Base-by-base conservation (phyloP, 1,140 invertebrate species). In the Aleiodes sp. region DNA sequence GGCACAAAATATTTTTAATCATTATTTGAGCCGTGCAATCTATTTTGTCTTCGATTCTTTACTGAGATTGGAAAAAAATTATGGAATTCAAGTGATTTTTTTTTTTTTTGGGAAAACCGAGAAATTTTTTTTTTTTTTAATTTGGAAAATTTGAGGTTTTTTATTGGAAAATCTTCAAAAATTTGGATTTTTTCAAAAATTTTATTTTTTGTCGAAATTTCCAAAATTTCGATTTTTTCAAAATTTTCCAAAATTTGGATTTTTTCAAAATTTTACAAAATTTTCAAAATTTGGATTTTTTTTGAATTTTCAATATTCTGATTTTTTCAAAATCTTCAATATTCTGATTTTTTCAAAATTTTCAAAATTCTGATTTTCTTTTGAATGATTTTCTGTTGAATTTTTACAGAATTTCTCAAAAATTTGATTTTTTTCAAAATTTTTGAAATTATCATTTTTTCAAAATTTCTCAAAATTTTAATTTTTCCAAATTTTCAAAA, bases 351-450 rank as follows among this genome's bases (percentile, higher is more conserved):
- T 37, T 37, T 57, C 24, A 24, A 57, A 39, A 52, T 28, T 56
- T 6, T 26, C 10, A 12, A 63, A 41, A 63, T 39, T 6, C 33
- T 63, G 10, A 21, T 39, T 62, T 62, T 35, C 12, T 41, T n/a
- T n/a, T n/a, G n/a, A n/a, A n/a, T n/a, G n/a, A n/a, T n/a, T n/a
- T n/a, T n/a, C n/a, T n/a, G n/a, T n/a, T n/a, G n/a, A n/a, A n/a
- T n/a, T n/a, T n/a, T n/a, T n/a, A n/a, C n/a, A n/a, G n/a, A n/a
- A n/a, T n/a, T 35, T 59, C 10, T 12, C 19, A 4, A 26, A 26
- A 26, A 41, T 14, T 39, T 57, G 56, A 19, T 67, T 67, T 12
- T 28, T 37, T 37, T 57, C 24, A 24, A 57, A 39, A 52, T 28
- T 56, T 6, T 26, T 24, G 24, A 63, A 41, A 63, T 39, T 6